Conservation (phyloP, 2,888 invertebrate species). For the Hypercompe scribonia region DNA sequence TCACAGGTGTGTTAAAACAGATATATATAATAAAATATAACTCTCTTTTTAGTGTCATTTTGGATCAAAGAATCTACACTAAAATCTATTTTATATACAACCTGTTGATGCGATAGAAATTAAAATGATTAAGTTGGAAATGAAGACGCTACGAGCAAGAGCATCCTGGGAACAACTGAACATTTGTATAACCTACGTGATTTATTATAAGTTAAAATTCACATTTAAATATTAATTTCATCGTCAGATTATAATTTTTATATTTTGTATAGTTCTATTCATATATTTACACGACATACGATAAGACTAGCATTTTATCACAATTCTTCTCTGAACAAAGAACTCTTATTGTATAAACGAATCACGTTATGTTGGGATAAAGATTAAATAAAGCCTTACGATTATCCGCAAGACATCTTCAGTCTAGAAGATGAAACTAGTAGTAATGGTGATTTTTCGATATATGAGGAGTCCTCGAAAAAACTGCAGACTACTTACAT, state of each 20-base stretch:
- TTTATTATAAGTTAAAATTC: constrained; percentile 32
- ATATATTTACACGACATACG: too few species aligned
- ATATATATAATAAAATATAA: neutral
- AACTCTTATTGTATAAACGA: neutral
- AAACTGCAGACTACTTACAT: too few species aligned
- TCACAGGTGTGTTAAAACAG: too few species aligned
- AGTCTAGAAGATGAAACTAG: neutral
- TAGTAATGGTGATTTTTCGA: fast-evolving
- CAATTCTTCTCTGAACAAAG: neutral
- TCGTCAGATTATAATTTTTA: neutral
- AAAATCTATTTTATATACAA: constrained; percentile 59
- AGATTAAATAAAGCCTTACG: neutral
- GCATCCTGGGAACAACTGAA: constrained; percentile 7
- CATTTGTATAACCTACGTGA: constrained; percentile 49
- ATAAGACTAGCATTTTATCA: neutral
- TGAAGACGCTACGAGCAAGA: constrained; percentile 35
- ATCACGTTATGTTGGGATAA: neutral
- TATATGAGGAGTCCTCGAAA: neutral
- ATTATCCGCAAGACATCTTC: neutral
- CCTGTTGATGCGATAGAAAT: constrained; percentile 47
- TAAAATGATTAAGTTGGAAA: constrained; percentile 61
- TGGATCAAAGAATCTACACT: constrained; percentile 26
- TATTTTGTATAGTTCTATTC: too few species aligned
- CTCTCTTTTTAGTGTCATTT: neutral
- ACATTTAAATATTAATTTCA: neutral